phyloP scores from a whole-genome alignment of 2,113 vertebrate genomes.

The Daboia siamensis region DNA sequence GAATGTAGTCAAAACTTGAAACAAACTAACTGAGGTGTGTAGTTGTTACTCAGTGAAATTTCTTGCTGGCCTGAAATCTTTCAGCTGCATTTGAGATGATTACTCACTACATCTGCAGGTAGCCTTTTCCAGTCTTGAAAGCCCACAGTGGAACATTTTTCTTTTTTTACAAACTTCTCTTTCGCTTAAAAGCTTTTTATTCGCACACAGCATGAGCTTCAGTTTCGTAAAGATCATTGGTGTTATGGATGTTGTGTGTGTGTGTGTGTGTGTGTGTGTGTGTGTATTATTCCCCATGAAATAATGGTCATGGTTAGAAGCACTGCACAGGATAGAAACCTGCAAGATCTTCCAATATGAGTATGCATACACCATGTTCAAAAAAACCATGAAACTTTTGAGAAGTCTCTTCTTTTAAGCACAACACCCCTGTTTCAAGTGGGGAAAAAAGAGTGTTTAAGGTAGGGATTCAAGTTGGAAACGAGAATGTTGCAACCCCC shows the following conservation, averaged over 20 bases:
- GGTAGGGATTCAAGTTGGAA: not conserved
- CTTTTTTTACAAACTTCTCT: not conserved
- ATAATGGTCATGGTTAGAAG: not conserved
- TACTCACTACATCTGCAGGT: not conserved
- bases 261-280: too few relatives aligned
- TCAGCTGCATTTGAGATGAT: not conserved
- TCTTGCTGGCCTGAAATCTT: not conserved
- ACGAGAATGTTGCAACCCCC: not conserved
- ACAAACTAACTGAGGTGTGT: constrained; percentile 28
- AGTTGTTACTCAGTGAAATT: not conserved
- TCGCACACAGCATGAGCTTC: not conserved
- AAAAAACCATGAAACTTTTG: not conserved
- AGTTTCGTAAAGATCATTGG: not conserved
- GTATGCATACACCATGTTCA: not conserved
- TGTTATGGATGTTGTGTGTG: not conserved
- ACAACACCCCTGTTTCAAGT: not conserved
- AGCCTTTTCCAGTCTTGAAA: not conserved
- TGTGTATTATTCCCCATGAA: not conserved
- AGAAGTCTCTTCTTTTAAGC: not conserved
- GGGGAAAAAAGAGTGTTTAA: not conserved
- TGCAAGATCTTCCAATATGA: not conserved
- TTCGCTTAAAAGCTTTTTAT: not conserved
- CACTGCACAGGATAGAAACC: not conserved
- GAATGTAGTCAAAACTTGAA: constrained; percentile 36
- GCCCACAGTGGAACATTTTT: not conserved